phyloP scores from a whole-genome alignment of 2,888 invertebrate species.

The Caenorhabditis sp. region DNA sequence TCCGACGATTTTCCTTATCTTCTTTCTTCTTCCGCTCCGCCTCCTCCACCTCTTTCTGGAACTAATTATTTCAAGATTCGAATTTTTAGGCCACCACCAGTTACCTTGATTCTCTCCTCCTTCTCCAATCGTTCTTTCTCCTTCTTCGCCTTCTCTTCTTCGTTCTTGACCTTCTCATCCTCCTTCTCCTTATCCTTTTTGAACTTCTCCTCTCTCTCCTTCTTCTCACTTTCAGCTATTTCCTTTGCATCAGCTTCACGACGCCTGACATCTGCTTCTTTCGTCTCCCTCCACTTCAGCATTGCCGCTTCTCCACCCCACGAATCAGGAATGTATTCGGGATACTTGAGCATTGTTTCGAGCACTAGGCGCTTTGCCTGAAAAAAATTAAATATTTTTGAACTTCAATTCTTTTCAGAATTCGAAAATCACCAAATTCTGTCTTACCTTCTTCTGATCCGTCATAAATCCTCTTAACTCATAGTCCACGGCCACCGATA shows the following conservation, averaged over 20 bases:
- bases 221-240: constrained; percentile 12
- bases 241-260: constrained; percentile 40
- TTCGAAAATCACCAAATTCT: too few relatives aligned
- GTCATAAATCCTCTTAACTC: constrained; percentile 45
- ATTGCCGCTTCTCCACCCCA: constrained; percentile 57
- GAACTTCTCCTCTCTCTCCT: constrained; percentile 15
- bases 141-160: constrained; percentile 38
- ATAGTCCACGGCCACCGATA: constrained; percentile 38
- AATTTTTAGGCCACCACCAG: not conserved
- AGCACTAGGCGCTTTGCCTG: constrained; percentile 47
- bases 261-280: constrained; percentile 37
- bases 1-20: constrained; percentile 47
- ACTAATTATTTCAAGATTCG: too few relatives aligned
- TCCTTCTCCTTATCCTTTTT: constrained; percentile 23
- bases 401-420: not conserved
- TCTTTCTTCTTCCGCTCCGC: constrained; percentile 39
- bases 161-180: constrained; percentile 28
- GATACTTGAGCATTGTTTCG: constrained; percentile 47
- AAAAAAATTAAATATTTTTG: not conserved
- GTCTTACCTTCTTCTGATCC: constrained; percentile 16
- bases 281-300: constrained; percentile 40
- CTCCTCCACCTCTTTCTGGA: constrained; percentile 50
- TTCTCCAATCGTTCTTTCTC: constrained; percentile 43
- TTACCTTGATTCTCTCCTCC: constrained; percentile 33
- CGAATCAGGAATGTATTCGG: constrained; percentile 52